A percentile compares a stretch with the other conserved stretches of the same genome.
Evolutionary conservation across 1,140 invertebrate genomes (phyloP).

Genomic region (Homarus americanus): DNA sequence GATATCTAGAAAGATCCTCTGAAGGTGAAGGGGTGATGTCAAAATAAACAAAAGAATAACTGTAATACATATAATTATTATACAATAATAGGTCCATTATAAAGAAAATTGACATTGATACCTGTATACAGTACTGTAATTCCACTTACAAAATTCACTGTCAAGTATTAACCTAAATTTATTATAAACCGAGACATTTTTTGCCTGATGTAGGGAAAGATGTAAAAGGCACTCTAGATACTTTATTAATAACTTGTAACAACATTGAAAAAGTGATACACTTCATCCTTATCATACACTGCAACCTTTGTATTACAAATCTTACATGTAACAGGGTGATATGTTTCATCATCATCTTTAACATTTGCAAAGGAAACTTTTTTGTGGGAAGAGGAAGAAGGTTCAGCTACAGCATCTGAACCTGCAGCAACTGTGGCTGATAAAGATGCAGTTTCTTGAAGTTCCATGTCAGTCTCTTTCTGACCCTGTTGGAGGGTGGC

Average conservation of each 20-base stretch:
- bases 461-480: background rate
- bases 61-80: too few species aligned
- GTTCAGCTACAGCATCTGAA: background rate
- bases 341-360: slow-evolving; percentile 77
- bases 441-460: background rate
- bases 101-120: too few species aligned
- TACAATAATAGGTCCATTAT: too few species aligned
- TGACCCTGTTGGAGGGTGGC: background rate
- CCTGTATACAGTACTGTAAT: too few species aligned
- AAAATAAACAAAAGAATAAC: too few species aligned
- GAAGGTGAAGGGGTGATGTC: too few species aligned
- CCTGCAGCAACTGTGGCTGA: background rate
- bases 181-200: too few species aligned
- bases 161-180: too few species aligned
- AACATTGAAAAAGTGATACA: slow-evolving; percentile 85
- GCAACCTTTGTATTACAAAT: slow-evolving; percentile 83
- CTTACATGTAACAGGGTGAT: slow-evolving; percentile 81
- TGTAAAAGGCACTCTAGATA: background rate
- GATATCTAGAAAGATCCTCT: too few species aligned
- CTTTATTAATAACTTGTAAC: slow-evolving; percentile 79
- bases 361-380: slow-evolving; percentile 1
- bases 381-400: background rate
- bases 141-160: too few species aligned
- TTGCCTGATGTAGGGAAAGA: too few species aligned
- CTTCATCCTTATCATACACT: slow-evolving; percentile 82